Percentiles rank a stretch among this genome's conserved stretches.
phyloP scores from a whole-genome alignment of 2,888 invertebrate species.

The Cerastis rubricosa region DNA sequence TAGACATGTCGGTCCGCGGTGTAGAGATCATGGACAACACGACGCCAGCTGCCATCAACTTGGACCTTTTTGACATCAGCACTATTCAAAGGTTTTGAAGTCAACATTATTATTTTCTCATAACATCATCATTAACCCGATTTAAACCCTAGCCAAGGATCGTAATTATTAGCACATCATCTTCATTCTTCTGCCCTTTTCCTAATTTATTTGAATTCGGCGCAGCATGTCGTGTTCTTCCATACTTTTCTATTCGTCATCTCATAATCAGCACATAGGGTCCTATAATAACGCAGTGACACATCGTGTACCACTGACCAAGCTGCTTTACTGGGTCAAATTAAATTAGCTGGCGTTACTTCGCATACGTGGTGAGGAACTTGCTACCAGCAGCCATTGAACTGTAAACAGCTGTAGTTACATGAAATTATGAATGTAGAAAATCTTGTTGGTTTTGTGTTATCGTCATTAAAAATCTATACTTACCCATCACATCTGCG shows the following conservation, averaged over 20 bases:
- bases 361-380: background rate
- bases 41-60: constrained; percentile 90
- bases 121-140: too few relatives aligned
- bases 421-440: background rate
- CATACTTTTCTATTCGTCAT: background rate
- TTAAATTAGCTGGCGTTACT: background rate
- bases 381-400: background rate
- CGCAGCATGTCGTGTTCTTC: background rate
- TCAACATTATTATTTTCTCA: too few relatives aligned
- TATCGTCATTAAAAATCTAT: background rate
- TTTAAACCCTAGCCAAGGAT: too few relatives aligned
- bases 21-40: constrained; percentile 93
- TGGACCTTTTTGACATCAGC: constrained; percentile 93
- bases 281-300: background rate
- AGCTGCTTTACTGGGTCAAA: background rate
- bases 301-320: background rate
- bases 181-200: background rate
- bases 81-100: constrained; percentile 91
- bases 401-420: background rate
- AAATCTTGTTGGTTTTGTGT: background rate
- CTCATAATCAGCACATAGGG: background rate
- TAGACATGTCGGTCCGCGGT: constrained; percentile 91
- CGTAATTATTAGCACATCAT: background rate
- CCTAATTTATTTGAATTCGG: background rate
- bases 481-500: background rate